A percentile compares a stretch with the other conserved stretches of the same genome.
Conservation (phyloP, 2,888 invertebrate genomes). For the Schizaphis graminum region DNA sequence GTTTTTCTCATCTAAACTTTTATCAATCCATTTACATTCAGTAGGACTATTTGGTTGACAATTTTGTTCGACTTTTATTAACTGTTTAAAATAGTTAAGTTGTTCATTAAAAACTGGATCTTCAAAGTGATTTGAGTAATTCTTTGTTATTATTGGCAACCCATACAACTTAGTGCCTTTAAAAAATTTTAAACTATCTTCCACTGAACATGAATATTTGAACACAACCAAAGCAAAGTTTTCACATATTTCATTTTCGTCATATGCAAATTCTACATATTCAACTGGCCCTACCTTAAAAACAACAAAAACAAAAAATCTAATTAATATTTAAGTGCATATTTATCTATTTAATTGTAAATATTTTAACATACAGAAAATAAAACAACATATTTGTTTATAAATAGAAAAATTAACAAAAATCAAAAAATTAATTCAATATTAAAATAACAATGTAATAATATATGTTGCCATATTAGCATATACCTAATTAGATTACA, state of each 20-base stretch:
- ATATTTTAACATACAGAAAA: neutral
- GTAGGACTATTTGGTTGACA: neutral
- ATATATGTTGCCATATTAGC: neutral
- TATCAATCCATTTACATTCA: slow-evolving; percentile 24
- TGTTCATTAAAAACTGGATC: slow-evolving; percentile 48
- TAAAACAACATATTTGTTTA: neutral
- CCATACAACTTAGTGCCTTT: slow-evolving; percentile 44
- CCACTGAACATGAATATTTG: slow-evolving; percentile 51
- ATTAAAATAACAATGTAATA: neutral
- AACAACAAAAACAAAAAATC: neutral
- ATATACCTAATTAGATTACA: neutral
- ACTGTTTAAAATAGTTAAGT: slow-evolving; percentile 49
- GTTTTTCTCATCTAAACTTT: slow-evolving; percentile 2
- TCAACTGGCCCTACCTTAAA: slow-evolving; percentile 52
- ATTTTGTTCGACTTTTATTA: slow-evolving; percentile 20
- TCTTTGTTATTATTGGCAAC: slow-evolving; percentile 34
- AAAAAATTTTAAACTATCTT: slow-evolving; percentile 53
- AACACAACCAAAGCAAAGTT: slow-evolving; percentile 56
- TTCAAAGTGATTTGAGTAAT: slow-evolving; percentile 27
- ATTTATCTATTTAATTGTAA: neutral
- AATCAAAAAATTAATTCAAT: neutral
- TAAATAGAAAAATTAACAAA: neutral
- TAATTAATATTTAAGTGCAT: neutral
- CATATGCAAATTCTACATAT: slow-evolving; percentile 16
- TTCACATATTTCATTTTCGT: slow-evolving; percentile 30